These are phyloP conservation scores for Caenorhabditis brenneri DNA, from an alignment of 1,140 invertebrate genomes.

Conservation along the genomic window DNA sequence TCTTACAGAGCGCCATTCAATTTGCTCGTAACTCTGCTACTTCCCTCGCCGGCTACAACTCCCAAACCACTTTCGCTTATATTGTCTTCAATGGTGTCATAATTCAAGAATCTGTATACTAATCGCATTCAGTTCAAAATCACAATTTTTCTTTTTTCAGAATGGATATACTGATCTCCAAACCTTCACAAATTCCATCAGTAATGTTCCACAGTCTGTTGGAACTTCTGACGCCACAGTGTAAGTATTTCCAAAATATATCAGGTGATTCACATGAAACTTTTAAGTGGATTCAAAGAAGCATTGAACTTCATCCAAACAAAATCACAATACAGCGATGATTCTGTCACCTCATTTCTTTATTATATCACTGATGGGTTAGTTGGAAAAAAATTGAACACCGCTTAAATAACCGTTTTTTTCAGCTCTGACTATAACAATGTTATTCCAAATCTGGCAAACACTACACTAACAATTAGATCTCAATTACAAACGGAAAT, in stretches of 20 bases:
- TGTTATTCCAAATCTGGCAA: neutral
- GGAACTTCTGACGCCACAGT: constrained; percentile 39
- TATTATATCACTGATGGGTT: constrained; percentile 42
- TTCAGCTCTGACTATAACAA: neutral
- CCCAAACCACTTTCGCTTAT: constrained; percentile 1
- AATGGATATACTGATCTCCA: neutral
- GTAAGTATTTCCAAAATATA: neutral
- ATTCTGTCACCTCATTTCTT: constrained; percentile 4
- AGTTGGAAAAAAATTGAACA: too few relatives aligned
- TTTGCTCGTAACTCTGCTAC: neutral
- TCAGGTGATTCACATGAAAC: neutral
- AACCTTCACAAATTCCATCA: neutral
- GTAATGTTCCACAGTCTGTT: neutral
- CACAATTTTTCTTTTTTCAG: neutral
- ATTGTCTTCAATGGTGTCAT: neutral
- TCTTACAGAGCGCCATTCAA: neutral
- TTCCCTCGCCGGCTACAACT: neutral
- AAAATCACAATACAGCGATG: constrained; percentile 27
- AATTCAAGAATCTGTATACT: neutral
- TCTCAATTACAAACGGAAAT: constrained; percentile 11
- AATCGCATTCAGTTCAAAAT: neutral
- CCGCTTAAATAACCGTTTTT: neutral
- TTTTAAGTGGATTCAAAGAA: constrained; percentile 30
- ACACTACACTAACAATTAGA: neutral
- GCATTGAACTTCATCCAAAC: constrained; percentile 20